These are phyloP conservation scores for Pardosa pseudoannulata DNA, from an alignment of 2,888 invertebrate genomes.

Conservation along the genomic window DNA sequence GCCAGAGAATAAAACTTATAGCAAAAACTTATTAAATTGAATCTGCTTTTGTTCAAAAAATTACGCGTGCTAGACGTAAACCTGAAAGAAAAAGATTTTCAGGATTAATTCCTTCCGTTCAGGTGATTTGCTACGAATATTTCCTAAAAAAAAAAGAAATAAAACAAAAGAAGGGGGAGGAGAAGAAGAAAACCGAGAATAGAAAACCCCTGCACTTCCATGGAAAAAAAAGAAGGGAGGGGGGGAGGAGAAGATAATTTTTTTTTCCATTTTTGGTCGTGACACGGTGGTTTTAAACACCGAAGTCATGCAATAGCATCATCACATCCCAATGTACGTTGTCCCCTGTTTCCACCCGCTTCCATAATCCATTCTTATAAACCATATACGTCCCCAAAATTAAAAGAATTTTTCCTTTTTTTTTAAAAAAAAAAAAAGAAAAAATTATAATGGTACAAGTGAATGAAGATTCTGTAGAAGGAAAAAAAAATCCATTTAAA, in stretches of 20 bases:
- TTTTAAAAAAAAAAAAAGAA: constrained; percentile 27
- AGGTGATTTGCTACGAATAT: too few species aligned
- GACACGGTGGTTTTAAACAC: constrained; percentile 57
- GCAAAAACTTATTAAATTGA: too few species aligned
- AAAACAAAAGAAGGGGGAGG: too few species aligned
- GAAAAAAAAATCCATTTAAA: constrained; percentile 49
- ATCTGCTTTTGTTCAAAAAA: too few species aligned
- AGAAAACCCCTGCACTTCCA: background rate
- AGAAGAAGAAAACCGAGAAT: background rate
- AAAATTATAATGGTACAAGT: constrained; percentile 40
- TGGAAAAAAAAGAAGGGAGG: too few species aligned
- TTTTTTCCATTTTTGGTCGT: constrained; percentile 41
- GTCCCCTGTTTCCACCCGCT: background rate
- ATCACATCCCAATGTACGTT: constrained; percentile 6
- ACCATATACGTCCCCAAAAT: background rate
- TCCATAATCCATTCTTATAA: background rate
- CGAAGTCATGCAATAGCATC: constrained; percentile 64
- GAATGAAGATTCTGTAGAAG: constrained; percentile 26
- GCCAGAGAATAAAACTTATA: too few species aligned
- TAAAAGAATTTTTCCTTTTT: background rate
- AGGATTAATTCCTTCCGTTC: too few species aligned
- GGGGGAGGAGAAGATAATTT: constrained; percentile 28
- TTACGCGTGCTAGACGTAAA: too few species aligned
- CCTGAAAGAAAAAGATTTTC: too few species aligned
- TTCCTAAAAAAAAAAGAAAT: too few species aligned